Evolutionary conservation across 2,113 vertebrate genomes (phyloP).

Genomic region (Probosciger aterrimus): DNA sequence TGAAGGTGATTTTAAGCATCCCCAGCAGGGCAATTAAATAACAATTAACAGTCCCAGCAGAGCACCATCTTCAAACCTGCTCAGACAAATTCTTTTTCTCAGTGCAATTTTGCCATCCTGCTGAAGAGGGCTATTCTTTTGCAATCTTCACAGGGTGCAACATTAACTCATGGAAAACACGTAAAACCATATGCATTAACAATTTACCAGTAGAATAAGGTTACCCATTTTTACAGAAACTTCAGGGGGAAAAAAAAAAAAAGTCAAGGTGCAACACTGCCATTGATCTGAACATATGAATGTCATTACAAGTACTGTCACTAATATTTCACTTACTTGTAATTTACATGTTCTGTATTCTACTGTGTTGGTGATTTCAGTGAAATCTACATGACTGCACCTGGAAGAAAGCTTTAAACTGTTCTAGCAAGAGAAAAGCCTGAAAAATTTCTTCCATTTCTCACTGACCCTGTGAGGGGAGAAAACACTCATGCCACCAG

Average conservation of each 20-base stretch:
- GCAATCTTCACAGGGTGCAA: neutral
- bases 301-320: constrained; percentile 2
- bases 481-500: neutral
- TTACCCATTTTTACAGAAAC: constrained; percentile 43
- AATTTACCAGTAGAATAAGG: constrained; percentile 29
- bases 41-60: neutral
- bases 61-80: neutral
- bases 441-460: neutral
- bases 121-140: neutral
- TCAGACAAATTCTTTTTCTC: neutral
- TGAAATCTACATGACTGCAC: rapidly evolving
- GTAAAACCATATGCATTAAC: constrained; percentile 4
- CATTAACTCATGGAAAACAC: constrained; percentile 23
- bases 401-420: neutral
- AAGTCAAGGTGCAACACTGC: neutral
- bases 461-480: neutral
- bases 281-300: constrained; percentile 16
- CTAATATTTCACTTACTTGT: neutral
- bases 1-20: neutral
- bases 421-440: neutral
- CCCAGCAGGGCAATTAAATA: neutral
- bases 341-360: neutral
- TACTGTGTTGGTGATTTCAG: neutral
- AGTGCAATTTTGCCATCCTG: neutral
- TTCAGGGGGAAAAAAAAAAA: neutral